Evolutionary conservation across 2,113 vertebrate species (phyloP).

Genomic region (Forbesichthys papilliferus): DNA sequence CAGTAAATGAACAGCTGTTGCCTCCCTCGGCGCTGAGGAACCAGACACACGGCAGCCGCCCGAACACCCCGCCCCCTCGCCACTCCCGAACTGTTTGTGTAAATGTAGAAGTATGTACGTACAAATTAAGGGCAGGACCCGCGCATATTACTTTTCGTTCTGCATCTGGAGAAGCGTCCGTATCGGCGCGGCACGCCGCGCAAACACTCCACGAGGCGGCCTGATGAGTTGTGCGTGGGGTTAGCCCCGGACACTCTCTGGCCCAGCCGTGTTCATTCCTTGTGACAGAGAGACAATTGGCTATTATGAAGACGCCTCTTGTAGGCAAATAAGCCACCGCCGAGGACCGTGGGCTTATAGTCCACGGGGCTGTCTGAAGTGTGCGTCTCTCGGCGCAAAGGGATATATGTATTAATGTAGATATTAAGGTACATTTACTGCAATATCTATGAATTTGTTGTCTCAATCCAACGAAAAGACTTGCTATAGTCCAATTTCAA

Average conservation of each 20-base stretch:
- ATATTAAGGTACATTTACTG: conserved; percentile 59
- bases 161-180: conserved; percentile 59
- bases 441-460: conserved; percentile 49
- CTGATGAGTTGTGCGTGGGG: conserved; percentile 71
- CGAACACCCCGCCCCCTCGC: conserved; percentile 10
- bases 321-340: conserved; percentile 70
- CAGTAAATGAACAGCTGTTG: conserved; percentile 92
- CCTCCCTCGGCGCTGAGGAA: conserved; percentile 73
- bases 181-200: conserved; percentile 47
- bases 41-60: conserved; percentile 58
- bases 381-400: conserved; percentile 46
- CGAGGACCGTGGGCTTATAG: conserved; percentile 48
- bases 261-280: conserved; percentile 54
- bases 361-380: conserved; percentile 44
- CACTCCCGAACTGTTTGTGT: conserved; percentile 43
- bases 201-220: conserved; percentile 64
- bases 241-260: conserved; percentile 66
- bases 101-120: conserved; percentile 78
- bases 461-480: conserved; percentile 62
- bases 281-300: conserved; percentile 75
- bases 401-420: conserved; percentile 63
- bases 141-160: conserved; percentile 69
- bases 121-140: conserved; percentile 79
- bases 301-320: conserved; percentile 74
- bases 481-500: conserved; percentile 54